phyloP scores from a whole-genome alignment of 2,888 invertebrate species.

The Lagria hirta region DNA sequence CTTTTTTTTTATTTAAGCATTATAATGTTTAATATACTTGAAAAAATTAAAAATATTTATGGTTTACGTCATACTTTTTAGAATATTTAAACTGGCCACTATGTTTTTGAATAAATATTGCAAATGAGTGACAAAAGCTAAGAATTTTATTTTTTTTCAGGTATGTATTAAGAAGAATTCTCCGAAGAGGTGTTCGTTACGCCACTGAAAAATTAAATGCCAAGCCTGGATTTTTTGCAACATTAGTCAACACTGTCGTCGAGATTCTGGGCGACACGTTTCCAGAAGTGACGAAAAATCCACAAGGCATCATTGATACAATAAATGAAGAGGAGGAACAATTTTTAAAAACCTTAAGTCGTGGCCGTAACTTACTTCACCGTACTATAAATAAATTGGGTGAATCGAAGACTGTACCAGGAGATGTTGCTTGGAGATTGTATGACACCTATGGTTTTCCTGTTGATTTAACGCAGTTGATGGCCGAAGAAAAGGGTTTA shows the following conservation, averaged over 20 bases:
- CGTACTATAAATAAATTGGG: constrained; percentile 85
- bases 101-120: no score
- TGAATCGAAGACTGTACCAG: constrained; percentile 74
- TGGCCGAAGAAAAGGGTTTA: constrained; percentile 95
- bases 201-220: constrained; percentile 95
- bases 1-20: no score
- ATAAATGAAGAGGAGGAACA: constrained; percentile 98
- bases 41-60: no score
- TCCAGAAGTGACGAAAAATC: constrained; percentile 84
- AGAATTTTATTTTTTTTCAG: no score
- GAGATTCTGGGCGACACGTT: constrained; percentile 78
- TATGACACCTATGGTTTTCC: constrained; percentile 99
- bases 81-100: no score
- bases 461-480: constrained; percentile 93
- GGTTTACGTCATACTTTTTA: no score
- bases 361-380: constrained; percentile 88
- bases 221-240: constrained; percentile 91
- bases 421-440: constrained; percentile 96
- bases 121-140: no score
- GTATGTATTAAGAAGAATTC: constrained; percentile 92
- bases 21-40: no score
- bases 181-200: constrained; percentile 93
- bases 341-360: constrained; percentile 91
- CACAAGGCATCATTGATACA: constrained; percentile 85
- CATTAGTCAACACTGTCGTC: constrained; percentile 87